phyloP scores from a whole-genome alignment of 2,888 invertebrate genomes.

The Cerastoderma edule region DNA sequence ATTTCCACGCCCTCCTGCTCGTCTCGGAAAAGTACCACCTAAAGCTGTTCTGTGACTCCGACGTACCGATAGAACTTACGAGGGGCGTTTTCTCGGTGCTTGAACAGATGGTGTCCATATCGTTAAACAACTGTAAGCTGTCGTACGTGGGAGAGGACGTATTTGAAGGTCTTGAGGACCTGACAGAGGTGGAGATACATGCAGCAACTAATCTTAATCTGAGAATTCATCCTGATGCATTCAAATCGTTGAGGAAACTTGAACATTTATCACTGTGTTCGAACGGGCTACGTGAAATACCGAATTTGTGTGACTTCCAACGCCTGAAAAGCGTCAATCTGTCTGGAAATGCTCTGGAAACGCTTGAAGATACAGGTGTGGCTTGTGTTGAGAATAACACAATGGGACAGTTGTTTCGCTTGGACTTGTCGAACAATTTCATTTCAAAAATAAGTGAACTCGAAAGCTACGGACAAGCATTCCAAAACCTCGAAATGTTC shows the following conservation, averaged over 20 bases:
- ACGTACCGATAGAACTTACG: slow-evolving; percentile 39
- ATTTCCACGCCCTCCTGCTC: slow-evolving; percentile 14
- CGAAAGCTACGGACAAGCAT: slow-evolving; percentile 26
- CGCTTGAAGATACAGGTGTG: slow-evolving; percentile 45
- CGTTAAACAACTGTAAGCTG: slow-evolving; percentile 48
- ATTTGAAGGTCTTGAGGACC: slow-evolving; percentile 28
- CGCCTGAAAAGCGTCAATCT: slow-evolving; percentile 38
- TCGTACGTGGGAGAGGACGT: slow-evolving; percentile 45
- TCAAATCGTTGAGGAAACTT: slow-evolving; percentile 27
- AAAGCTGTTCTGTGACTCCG: slow-evolving; percentile 42
- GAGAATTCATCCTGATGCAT: slow-evolving; percentile 42
- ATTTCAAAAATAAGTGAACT: slow-evolving; percentile 34
- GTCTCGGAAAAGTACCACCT: slow-evolving; percentile 36
- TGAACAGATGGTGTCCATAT: slow-evolving; percentile 23
- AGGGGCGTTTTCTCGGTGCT: slow-evolving; percentile 35
- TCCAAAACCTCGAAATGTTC: slow-evolving; percentile 40
- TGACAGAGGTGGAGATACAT: slow-evolving; percentile 26
- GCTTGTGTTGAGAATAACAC: slow-evolving; percentile 20
- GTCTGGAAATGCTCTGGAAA: slow-evolving; percentile 42
- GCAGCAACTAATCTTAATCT: slow-evolving; percentile 47
- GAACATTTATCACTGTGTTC: slow-evolving; percentile 29
- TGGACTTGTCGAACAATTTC: slow-evolving; percentile 53
- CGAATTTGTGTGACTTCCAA: slow-evolving; percentile 36
- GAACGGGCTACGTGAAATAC: slow-evolving; percentile 41
- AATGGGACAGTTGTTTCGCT: slow-evolving; percentile 16